Base-by-base conservation (phyloP, 2,113 vertebrate species). In the Brachyhypopomus occidentalis region DNA sequence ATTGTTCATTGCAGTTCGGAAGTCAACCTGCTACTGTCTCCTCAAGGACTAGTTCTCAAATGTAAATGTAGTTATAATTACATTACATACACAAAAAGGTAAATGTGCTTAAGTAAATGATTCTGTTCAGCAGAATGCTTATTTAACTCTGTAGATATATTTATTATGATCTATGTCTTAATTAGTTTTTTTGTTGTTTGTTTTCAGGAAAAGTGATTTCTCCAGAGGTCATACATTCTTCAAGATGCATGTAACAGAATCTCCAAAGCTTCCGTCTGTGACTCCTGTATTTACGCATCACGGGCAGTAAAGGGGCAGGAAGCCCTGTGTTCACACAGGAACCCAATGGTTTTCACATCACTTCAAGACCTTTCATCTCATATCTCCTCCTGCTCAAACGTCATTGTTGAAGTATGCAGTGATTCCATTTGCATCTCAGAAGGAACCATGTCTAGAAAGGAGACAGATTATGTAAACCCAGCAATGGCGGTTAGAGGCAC, bases 381-480 rank as follows among this genome's bases (percentile, higher is more conserved):
- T 19, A 41, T 70, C 34, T 70, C 34, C 0, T 34, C 66, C 36
- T 41, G 41, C 66, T 70, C 30, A 14, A 36, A 27, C 19, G 14
- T 27, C 20, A 30, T 22, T 27, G 30, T 20, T 75, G 55, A 34
- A 74, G 56, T 58, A 58, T n/a, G 56, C 25, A 58, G 56, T 67
- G 64, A n/a, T 22, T 19, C 36, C 38, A n/a, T 70, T 70, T 70
- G 66, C 66, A 41, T 38, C n/a, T 70, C 66, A 70, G 34, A 70
- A 38, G 36, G 34, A n/a, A 69, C 17, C 36, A 22, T 22, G 38
- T 34, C 66, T 36, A 12, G 34, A 41, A 25, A 20, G 16, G 34
- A 9, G 36, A n/a, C 0, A 36, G 27, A 22, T 38, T 11, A 60
- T 2, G 20, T 4, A 34, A 59, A 38, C 5, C 16, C 55, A 38